Evolutionary conservation across 1,140 invertebrate genomes (phyloP).

Genomic region (Apolygus lucorum): DNA sequence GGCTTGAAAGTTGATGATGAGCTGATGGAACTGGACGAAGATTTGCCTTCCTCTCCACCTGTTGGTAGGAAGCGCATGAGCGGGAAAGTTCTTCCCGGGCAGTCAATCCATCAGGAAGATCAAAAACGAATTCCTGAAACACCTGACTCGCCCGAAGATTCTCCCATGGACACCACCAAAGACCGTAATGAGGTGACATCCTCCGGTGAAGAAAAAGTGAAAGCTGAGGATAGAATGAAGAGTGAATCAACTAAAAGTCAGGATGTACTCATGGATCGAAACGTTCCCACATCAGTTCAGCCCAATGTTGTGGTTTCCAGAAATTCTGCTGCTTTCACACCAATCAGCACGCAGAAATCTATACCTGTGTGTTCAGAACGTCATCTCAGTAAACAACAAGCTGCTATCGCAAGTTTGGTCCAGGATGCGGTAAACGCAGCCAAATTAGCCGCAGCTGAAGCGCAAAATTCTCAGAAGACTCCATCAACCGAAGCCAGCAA

Average conservation of each 20-base stretch:
- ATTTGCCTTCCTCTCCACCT: constrained; percentile 31
- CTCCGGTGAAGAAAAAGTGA: neutral
- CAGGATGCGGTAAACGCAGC: constrained; percentile 36
- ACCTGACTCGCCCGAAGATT: constrained; percentile 37
- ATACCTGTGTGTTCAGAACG: constrained; percentile 24
- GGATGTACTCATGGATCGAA: neutral
- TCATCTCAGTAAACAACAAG: constrained; percentile 28
- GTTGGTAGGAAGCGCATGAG: constrained; percentile 30
- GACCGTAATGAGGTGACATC: constrained; percentile 36
- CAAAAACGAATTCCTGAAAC: constrained; percentile 41
- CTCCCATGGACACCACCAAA: neutral
- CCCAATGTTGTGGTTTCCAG: constrained; percentile 26
- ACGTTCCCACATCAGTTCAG: constrained; percentile 16
- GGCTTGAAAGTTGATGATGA: constrained; percentile 32
- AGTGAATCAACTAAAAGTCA: neutral
- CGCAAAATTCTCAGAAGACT: constrained; percentile 21
- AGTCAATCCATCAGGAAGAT: constrained; percentile 31
- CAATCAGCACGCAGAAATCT: constrained; percentile 27
- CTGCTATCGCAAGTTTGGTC: constrained; percentile 33
- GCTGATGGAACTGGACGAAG: constrained; percentile 32
- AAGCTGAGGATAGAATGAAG: neutral
- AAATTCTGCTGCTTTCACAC: constrained; percentile 25
- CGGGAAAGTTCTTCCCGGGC: constrained; percentile 34
- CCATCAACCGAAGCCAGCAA: neutral
- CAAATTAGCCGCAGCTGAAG: constrained; percentile 30